Percentiles rank a stretch among this genome's conserved stretches.
Conservation (phyloP, 2,113 vertebrate genomes). For the Sisor rabdophorus region DNA sequence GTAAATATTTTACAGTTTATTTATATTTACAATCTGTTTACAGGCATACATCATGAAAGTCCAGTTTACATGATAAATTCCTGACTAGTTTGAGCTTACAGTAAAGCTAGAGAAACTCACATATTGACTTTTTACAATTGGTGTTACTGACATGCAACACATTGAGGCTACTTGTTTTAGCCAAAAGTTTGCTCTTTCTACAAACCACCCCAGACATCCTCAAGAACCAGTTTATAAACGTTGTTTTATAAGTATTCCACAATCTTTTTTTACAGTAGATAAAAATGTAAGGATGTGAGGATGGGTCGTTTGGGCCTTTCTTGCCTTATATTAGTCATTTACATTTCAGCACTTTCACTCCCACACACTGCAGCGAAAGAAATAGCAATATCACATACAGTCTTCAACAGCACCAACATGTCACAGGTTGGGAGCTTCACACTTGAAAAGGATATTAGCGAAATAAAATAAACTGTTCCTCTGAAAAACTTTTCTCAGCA, state of each 20-base stretch:
- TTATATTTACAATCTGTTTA: too few species aligned
- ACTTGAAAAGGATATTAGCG: neutral
- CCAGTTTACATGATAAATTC: neutral
- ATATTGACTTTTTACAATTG: neutral
- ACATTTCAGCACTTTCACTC: constrained; percentile 1
- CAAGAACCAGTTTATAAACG: too few species aligned
- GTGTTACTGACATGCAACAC: too few species aligned
- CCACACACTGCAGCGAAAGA: constrained; percentile 1
- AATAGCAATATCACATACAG: neutral
- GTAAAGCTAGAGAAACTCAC: neutral
- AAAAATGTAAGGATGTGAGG: constrained; percentile 14
- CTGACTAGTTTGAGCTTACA: neutral
- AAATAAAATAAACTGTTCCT: neutral
- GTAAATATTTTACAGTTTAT: too few species aligned
- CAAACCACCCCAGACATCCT: too few species aligned
- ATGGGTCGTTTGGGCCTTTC: neutral
- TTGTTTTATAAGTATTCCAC: too few species aligned
- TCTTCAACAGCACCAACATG: neutral
- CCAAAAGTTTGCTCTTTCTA: too few species aligned
- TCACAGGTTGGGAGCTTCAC: neutral
- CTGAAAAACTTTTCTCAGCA: neutral
- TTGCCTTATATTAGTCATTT: constrained; percentile 15
- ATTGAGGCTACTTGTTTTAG: too few species aligned
- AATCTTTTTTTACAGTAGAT: too few species aligned
- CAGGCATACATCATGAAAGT: too few species aligned